Evolutionary conservation across 2,888 invertebrate genomes (phyloP).

Genomic region (Stenoptilia bipunctidactyla): DNA sequence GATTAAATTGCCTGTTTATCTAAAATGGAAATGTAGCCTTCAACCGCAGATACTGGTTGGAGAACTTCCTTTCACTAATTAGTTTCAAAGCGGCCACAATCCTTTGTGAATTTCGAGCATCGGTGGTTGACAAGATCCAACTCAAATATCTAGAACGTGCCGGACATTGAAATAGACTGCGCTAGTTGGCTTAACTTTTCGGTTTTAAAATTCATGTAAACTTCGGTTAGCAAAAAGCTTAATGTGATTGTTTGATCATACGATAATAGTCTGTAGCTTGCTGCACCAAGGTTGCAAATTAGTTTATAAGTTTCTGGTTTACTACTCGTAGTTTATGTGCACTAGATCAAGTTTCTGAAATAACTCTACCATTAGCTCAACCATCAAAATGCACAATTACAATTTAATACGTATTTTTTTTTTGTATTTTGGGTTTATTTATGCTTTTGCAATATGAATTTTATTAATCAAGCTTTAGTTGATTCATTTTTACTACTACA

Average conservation of each 20-base stretch:
- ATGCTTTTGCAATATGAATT: no score
- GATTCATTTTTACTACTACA: no score
- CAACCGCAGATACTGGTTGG: conserved; percentile 43
- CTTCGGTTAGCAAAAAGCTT: no score
- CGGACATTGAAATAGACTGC: conserved; percentile 34
- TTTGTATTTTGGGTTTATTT: no score
- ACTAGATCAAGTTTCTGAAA: no score
- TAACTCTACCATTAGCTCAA: no score
- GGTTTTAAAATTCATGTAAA: no score
- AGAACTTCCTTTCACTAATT: conserved; percentile 55
- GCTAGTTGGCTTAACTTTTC: neutral
- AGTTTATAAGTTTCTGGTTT: neutral
- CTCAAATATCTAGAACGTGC: conserved; percentile 52
- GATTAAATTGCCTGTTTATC: conserved; percentile 24
- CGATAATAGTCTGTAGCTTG: conserved; percentile 56
- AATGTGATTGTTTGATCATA: no score
- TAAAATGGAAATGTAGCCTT: conserved; percentile 51
- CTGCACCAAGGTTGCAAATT: conserved; percentile 57
- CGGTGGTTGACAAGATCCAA: conserved; percentile 46
- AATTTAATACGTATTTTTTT: no score
- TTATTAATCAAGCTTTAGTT: no score
- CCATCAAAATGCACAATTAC: no score
- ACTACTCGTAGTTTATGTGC: neutral
- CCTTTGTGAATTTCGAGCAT: conserved; percentile 64
- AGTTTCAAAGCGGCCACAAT: conserved; percentile 63